phyloP scores from a whole-genome alignment of 2,113 vertebrate genomes.

The Calyptomena viridis region DNA sequence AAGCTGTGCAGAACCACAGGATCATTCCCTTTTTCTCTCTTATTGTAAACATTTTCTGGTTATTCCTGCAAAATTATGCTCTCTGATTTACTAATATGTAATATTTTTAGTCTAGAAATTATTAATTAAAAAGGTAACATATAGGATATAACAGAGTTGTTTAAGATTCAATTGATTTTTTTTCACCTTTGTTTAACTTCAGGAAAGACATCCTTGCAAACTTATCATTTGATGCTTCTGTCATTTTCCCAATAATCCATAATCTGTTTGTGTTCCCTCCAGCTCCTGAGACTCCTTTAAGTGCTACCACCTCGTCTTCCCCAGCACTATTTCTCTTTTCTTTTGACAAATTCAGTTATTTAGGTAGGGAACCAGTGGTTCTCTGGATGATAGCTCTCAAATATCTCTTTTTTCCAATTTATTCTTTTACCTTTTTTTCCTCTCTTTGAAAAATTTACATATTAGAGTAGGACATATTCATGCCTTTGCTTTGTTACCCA shows the following conservation, averaged over 20 bases:
- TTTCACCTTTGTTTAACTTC: slow-evolving; percentile 40
- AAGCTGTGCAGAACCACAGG: neutral
- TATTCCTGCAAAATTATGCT: slow-evolving; percentile 24
- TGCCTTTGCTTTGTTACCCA: neutral
- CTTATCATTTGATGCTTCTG: slow-evolving; percentile 19
- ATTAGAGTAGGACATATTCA: neutral
- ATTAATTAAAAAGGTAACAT: slow-evolving; percentile 48
- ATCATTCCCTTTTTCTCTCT: slow-evolving; percentile 7
- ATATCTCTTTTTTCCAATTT: neutral
- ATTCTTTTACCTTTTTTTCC: fast-evolving
- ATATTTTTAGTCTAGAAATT: slow-evolving; percentile 44
- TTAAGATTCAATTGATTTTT: slow-evolving; percentile 31
- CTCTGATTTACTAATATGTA: slow-evolving; percentile 24
- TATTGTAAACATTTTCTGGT: neutral
- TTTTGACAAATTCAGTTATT: neutral
- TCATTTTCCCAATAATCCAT: slow-evolving; percentile 41
- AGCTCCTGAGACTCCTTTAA: neutral
- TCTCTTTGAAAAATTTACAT: neutral
- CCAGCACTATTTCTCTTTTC: neutral
- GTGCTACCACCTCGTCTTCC: neutral
- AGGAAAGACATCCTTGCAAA: slow-evolving; percentile 26
- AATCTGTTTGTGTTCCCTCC: neutral
- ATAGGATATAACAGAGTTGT: neutral
- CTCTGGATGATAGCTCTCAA: neutral
- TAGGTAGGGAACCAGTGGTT: neutral